phyloP scores from a whole-genome alignment of 2,797 vertebrate species.

The Nannoperca australis region DNA sequence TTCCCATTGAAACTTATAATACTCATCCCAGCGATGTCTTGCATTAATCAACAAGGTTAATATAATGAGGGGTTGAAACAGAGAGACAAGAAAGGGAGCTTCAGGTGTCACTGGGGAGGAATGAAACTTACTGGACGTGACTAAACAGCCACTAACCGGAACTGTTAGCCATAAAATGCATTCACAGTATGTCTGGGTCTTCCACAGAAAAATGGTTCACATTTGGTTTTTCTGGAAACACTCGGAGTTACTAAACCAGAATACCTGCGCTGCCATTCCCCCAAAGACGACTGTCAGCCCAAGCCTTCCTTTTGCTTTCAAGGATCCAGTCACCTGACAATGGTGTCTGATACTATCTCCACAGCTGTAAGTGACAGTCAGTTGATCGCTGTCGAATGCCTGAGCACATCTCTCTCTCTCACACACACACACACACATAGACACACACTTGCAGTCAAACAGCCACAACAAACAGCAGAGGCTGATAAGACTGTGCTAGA shows the following conservation, averaged over 20 bases:
- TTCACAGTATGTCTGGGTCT: background rate
- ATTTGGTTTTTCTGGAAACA: conserved; percentile 15
- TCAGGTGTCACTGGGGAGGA: background rate
- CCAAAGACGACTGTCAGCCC: conserved; percentile 4
- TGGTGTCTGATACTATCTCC: conserved; percentile 53
- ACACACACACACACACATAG: conserved; percentile 11
- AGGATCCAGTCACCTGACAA: conserved; percentile 55
- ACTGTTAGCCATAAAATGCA: background rate
- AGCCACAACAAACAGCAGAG: conserved; percentile 52
- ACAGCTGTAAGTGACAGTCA: conserved; percentile 64
- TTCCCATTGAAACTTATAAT: conserved; percentile 60
- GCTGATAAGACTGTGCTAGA: conserved; percentile 48
- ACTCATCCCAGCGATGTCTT: conserved; percentile 39
- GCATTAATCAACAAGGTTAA: conserved; percentile 55
- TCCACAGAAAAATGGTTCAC: conserved; percentile 8
- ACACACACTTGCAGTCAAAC: conserved; percentile 19
- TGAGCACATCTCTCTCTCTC: background rate
- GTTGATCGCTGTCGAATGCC: conserved; percentile 56
- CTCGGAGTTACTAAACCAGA: conserved; percentile 27
- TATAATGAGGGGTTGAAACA: conserved; percentile 33
- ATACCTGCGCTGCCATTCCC: conserved; percentile 14
- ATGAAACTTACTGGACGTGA: background rate
- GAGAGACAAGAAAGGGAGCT: background rate
- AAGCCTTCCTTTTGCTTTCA: conserved; percentile 24
- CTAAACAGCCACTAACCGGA: too few relatives aligned